Conservation (phyloP, 2,797 vertebrate genomes). For the Molossus molossus region DNA sequence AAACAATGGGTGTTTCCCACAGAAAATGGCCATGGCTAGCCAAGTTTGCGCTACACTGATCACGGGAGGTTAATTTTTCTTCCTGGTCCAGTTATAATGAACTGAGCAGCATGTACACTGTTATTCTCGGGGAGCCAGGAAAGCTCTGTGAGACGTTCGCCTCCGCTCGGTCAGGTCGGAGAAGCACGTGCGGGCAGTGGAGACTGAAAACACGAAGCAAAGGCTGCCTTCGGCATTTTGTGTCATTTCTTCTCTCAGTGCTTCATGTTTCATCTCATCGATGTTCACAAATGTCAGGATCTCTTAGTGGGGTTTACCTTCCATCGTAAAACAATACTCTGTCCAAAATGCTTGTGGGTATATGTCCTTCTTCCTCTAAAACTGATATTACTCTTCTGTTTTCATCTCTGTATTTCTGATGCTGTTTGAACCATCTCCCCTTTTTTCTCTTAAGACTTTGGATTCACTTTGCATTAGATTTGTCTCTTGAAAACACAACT, state of each 20-base stretch:
- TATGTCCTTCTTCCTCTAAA: background rate
- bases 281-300: background rate
- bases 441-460: background rate
- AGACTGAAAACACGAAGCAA: background rate
- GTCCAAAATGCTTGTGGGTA: background rate
- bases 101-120: background rate
- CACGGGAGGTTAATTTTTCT: background rate
- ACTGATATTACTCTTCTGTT: background rate
- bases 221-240: background rate
- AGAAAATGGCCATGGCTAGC: too few relatives aligned
- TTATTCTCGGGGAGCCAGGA: background rate
- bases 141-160: background rate
- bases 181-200: background rate
- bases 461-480: background rate
- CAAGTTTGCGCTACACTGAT: background rate
- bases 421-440: background rate
- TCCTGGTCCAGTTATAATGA: background rate
- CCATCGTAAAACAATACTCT: constrained; percentile 20
- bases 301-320: background rate
- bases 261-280: background rate
- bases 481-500: background rate
- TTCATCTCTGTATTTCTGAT: background rate
- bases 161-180: background rate
- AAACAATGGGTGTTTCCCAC: too few relatives aligned
- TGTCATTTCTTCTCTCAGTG: background rate